A percentile compares a stretch with the other conserved stretches of the same genome.
Evolutionary conservation across 2,888 invertebrate genomes (phyloP).

Genomic region (Pachycephus smyrnensis): DNA sequence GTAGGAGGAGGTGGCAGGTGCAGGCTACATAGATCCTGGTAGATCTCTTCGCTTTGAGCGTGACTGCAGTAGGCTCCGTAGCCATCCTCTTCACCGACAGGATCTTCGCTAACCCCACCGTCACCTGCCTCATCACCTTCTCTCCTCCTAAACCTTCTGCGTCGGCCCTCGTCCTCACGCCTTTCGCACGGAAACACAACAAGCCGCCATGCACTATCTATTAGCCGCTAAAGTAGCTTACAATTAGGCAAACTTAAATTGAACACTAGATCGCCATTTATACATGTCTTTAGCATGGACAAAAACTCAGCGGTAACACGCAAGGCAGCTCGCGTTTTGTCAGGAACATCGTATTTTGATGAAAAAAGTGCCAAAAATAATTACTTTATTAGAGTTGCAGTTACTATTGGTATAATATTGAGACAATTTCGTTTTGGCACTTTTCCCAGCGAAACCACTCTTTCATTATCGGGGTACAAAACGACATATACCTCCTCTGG

Average conservation of each 20-base stretch:
- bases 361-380: constrained; percentile 33
- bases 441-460: constrained; percentile 22
- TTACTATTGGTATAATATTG: neutral
- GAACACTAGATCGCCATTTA: constrained; percentile 13
- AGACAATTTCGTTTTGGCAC: constrained; percentile 32
- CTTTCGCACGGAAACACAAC: constrained; percentile 60
- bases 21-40: constrained; percentile 92
- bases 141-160: constrained; percentile 58
- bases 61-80: constrained; percentile 79
- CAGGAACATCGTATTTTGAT: constrained; percentile 3
- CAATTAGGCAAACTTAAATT: constrained; percentile 22
- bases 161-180: constrained; percentile 63
- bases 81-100: constrained; percentile 71
- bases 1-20: constrained; percentile 70
- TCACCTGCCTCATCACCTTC: constrained; percentile 58
- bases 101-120: constrained; percentile 52
- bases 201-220: constrained; percentile 58
- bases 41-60: constrained; percentile 90
- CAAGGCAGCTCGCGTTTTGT: constrained; percentile 8
- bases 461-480: constrained; percentile 36
- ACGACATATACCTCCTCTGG: constrained; percentile 62
- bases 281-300: constrained; percentile 8
- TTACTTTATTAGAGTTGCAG: constrained; percentile 28
- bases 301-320: constrained; percentile 16
- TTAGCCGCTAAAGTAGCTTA: constrained; percentile 30